Evolutionary conservation across 2,888 invertebrate genomes (phyloP).

Genomic region (Rhimphoctona megacephalus): DNA sequence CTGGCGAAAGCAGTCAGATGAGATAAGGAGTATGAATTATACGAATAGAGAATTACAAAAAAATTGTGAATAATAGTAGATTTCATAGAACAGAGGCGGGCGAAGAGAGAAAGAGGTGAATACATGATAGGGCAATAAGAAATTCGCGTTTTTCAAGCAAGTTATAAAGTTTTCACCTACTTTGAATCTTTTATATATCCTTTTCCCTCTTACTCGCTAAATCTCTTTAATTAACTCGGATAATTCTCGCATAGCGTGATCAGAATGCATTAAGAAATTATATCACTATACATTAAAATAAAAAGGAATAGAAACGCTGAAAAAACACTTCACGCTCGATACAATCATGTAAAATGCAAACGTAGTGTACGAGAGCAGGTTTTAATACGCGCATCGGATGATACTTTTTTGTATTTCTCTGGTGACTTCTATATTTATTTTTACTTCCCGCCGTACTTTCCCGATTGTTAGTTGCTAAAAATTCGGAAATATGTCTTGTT

Average conservation of each 20-base stretch:
- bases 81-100: background rate
- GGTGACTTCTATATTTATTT: background rate
- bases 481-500: background rate
- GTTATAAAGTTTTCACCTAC: slow-evolving; percentile 24
- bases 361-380: background rate
- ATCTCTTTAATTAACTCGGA: slow-evolving; percentile 59
- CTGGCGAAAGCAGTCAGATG: background rate
- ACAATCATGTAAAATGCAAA: background rate
- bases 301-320: background rate
- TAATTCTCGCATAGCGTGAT: slow-evolving; percentile 39
- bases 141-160: slow-evolving; percentile 25
- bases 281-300: background rate
- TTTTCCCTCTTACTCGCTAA: slow-evolving; percentile 41
- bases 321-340: background rate
- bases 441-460: background rate
- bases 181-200: slow-evolving; percentile 22
- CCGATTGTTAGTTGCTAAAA: background rate
- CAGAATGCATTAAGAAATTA: background rate
- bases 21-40: background rate
- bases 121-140: background rate
- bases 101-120: background rate
- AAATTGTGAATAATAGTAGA: background rate
- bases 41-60: background rate
- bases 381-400: background rate
- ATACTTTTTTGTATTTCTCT: background rate